Percentiles rank a stretch among this genome's conserved stretches.
phyloP scores from a whole-genome alignment of 2,113 vertebrate genomes.

The Leiothrix lutea region DNA sequence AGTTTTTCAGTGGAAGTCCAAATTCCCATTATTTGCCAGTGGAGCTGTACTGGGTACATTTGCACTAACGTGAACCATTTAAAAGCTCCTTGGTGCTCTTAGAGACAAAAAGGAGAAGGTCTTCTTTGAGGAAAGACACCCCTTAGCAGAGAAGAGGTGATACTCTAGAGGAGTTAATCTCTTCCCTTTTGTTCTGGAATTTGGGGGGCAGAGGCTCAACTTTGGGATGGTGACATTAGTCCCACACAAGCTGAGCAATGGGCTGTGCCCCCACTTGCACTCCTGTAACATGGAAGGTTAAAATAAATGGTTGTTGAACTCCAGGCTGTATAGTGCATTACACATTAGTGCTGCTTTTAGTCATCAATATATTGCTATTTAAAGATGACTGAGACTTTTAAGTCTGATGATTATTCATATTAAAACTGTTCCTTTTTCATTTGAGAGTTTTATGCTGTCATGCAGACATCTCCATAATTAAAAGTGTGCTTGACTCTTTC shows the following conservation, averaged over 20 bases:
- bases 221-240: neutral
- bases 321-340: neutral
- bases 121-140: neutral
- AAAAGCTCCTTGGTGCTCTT: neutral
- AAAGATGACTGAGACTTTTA: neutral
- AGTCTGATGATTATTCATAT: neutral
- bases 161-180: neutral
- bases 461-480: neutral
- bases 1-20: neutral
- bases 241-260: neutral
- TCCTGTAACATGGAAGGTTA: neutral
- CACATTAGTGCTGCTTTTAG: neutral
- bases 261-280: fast-evolving
- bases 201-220: neutral
- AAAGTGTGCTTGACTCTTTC: neutral
- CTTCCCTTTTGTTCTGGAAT: neutral
- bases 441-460: neutral
- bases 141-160: neutral
- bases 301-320: neutral
- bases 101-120: neutral
- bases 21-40: neutral
- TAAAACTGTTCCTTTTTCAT: neutral
- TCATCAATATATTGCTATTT: conserved; percentile 5
- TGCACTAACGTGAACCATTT: neutral
- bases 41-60: neutral